These are phyloP conservation scores for Sarcophaga bullata DNA, from an alignment of 1,140 invertebrate species.

Conservation along the genomic window DNA sequence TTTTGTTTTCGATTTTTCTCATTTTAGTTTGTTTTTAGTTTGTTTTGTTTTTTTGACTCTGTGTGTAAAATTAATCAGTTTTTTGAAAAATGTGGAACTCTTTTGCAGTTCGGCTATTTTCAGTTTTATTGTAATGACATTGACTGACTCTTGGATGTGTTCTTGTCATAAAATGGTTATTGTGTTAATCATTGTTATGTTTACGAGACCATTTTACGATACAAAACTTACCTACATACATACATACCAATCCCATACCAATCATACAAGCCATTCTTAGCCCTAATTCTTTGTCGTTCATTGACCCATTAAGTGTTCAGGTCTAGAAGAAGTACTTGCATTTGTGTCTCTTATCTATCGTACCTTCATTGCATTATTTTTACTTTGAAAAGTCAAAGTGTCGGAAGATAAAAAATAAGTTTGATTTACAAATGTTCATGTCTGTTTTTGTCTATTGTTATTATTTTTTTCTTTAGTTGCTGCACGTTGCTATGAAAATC, in stretches of 20 bases:
- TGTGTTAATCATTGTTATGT: slow-evolving; percentile 28
- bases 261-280: too few relatives aligned
- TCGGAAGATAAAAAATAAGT: background rate
- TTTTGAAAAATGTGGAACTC: slow-evolving; percentile 25
- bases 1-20: too few relatives aligned
- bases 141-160: slow-evolving; percentile 27
- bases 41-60: background rate
- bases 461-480: background rate
- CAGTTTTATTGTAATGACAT: slow-evolving; percentile 38
- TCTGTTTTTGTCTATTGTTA: background rate
- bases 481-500: background rate
- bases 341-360: background rate
- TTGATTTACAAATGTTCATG: slow-evolving; percentile 15
- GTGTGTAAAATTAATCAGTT: slow-evolving; percentile 37
- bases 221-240: too few relatives aligned
- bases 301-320: background rate
- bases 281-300: background rate
- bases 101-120: slow-evolving; percentile 35
- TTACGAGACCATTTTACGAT: background rate
- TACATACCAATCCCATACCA: too few relatives aligned
- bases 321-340: background rate
- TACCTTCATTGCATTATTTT: too few relatives aligned
- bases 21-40: too few relatives aligned
- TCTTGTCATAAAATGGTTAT: slow-evolving; percentile 40
- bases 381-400: too few relatives aligned